A percentile compares a stretch with the other conserved stretches of the same genome.
Conservation (phyloP, 1,140 invertebrate species). For the Halesus radiatus region DNA sequence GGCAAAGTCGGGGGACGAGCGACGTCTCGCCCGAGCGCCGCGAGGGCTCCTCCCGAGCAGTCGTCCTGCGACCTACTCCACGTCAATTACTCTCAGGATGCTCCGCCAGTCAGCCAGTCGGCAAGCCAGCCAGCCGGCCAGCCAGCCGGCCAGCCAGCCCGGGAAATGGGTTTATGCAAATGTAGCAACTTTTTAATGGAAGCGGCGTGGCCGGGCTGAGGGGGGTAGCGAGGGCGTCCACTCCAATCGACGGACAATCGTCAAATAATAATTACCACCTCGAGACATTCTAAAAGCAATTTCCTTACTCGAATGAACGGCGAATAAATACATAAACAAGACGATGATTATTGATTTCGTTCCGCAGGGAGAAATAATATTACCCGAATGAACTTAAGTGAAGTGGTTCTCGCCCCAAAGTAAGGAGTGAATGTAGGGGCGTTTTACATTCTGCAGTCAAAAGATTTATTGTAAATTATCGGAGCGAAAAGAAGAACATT, state of each 20-base stretch:
- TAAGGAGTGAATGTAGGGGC: too few species aligned
- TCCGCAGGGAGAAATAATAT: too few species aligned
- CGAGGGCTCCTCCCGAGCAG: background rate
- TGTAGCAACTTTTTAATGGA: conserved; percentile 27
- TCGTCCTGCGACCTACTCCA: background rate
- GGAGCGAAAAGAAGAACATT: too few species aligned
- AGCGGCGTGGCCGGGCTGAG: too few species aligned
- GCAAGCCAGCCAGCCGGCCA: too few species aligned
- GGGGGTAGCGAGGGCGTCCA: background rate
- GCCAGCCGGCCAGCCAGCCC: too few species aligned
- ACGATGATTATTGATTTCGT: too few species aligned
- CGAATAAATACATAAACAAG: background rate
- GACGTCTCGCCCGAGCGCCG: background rate
- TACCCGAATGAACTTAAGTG: too few species aligned
- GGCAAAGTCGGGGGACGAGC: background rate
- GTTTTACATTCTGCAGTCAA: too few species aligned
- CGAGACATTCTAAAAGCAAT: conserved; percentile 10
- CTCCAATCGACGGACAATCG: conserved; percentile 11
- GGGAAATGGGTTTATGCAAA: conserved; percentile 26
- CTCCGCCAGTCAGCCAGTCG: too few species aligned
- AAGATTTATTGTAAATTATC: too few species aligned
- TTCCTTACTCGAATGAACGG: background rate
- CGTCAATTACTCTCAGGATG: background rate
- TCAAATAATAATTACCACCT: background rate
- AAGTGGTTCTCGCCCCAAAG: too few species aligned